Evolutionary conservation across 1,140 invertebrate genomes (phyloP).

Genomic region (Acromyrmex echinatior): DNA sequence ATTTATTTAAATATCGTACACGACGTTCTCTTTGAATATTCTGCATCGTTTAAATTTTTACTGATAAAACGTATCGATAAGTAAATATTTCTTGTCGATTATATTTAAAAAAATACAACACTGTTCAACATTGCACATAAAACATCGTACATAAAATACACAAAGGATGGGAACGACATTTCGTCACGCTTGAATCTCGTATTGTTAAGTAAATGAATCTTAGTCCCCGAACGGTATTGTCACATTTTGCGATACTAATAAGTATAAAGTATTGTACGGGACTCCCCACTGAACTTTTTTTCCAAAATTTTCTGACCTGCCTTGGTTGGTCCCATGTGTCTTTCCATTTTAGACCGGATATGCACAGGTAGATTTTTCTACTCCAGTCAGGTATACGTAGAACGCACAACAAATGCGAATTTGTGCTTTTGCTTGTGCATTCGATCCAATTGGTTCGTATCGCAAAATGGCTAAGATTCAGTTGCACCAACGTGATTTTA

Average conservation of each 20-base stretch:
- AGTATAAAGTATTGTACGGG: not conserved
- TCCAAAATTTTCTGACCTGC: not conserved
- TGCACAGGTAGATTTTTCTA: slow-evolving; percentile 4
- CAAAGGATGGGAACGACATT: not conserved
- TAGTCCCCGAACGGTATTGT: not conserved
- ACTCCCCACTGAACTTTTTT: not conserved
- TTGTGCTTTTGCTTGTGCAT: not conserved
- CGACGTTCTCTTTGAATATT: not conserved
- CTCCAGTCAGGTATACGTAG: not conserved
- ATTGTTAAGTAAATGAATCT: not conserved
- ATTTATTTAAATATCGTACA: too few relatives aligned
- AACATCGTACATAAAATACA: not conserved
- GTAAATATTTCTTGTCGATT: not conserved
- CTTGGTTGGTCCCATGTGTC: not conserved
- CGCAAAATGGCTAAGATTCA: too few relatives aligned
- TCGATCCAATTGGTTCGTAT: not conserved
- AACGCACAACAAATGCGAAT: not conserved
- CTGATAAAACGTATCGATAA: not conserved
- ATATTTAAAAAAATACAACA: not conserved
- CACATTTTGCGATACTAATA: not conserved
- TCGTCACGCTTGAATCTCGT: not conserved
- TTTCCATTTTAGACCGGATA: slow-evolving; percentile 9
- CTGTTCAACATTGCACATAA: too few relatives aligned
- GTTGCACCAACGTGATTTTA: too few relatives aligned
- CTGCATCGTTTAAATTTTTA: not conserved